Evolutionary conservation across 2,888 invertebrate genomes (phyloP).

Genomic region (Agrochola lota): DNA sequence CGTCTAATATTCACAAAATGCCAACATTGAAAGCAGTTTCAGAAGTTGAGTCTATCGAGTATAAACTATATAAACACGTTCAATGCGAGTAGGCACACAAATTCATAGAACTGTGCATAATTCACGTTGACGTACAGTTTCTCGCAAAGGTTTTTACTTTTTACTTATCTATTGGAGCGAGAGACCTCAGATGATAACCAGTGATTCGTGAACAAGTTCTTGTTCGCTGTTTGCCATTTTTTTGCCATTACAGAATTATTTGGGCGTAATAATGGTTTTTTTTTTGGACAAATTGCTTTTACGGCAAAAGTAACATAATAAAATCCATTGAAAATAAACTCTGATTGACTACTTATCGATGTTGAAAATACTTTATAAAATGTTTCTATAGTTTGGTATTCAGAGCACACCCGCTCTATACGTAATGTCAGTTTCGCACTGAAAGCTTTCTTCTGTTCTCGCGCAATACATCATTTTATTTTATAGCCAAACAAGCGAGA

Average conservation of each 20-base stretch:
- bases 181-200: conserved; percentile 64
- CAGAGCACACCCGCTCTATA: conserved; percentile 49
- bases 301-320: conserved; percentile 57
- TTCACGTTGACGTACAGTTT: conserved; percentile 63
- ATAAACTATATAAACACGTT: conserved; percentile 55
- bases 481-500: conserved; percentile 55
- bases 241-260: conserved; percentile 72
- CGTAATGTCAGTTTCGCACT: conserved; percentile 59
- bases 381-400: conserved; percentile 48
- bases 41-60: conserved; percentile 37
- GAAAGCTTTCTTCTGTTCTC: conserved; percentile 72
- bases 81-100: conserved; percentile 46
- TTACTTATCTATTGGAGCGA: conserved; percentile 64
- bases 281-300: conserved; percentile 70
- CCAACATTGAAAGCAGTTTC: conserved; percentile 35
- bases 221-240: conserved; percentile 68
- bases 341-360: conserved; percentile 34
- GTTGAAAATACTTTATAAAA: conserved; percentile 36
- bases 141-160: conserved; percentile 63
- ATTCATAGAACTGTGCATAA: conserved; percentile 65
- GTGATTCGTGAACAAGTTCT: conserved; percentile 66
- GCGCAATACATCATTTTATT: conserved; percentile 62
- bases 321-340: conserved; percentile 50
- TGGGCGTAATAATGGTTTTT: conserved; percentile 74
- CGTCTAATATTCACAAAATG: conserved; percentile 44